Percentiles rank a stretch among this genome's conserved stretches.
Evolutionary conservation across 2,113 vertebrate genomes (phyloP).

Genomic region (Neomonachus schauinslandi): DNA sequence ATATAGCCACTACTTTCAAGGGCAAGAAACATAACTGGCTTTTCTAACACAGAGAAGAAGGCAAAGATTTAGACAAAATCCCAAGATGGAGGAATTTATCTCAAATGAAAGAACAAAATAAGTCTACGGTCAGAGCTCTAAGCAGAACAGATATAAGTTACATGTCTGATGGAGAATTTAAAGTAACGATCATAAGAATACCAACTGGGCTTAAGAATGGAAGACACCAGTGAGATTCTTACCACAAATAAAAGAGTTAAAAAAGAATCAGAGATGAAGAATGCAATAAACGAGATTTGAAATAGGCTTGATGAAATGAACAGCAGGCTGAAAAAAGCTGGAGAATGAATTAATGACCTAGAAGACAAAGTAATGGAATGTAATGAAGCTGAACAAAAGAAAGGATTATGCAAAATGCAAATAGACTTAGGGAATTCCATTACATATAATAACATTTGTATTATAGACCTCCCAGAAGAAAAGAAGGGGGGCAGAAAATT

Average conservation of each 20-base stretch:
- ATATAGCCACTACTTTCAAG: neutral
- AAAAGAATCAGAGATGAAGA: neutral
- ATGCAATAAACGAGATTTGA: neutral
- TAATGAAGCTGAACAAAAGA: neutral
- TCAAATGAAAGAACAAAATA: neutral
- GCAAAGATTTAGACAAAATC: neutral
- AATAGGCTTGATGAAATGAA: neutral
- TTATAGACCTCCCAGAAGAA: neutral
- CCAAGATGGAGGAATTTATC: neutral
- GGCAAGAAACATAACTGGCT: neutral
- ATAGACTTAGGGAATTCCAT: neutral
- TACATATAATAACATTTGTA: neutral
- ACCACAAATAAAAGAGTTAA: neutral
- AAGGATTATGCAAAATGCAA: neutral
- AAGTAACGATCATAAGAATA: neutral
- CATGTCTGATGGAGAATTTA: neutral
- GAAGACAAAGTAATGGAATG: neutral
- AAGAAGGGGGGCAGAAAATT: neutral
- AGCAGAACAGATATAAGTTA: neutral
- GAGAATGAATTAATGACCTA: neutral
- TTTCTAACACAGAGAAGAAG: neutral
- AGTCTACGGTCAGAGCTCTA: neutral
- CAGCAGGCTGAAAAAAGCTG: neutral
- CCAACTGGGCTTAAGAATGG: neutral
- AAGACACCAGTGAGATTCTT: neutral